These are phyloP conservation scores for Microctonus hyperodae DNA, from an alignment of 2,888 invertebrate genomes.

Conservation along the genomic window DNA sequence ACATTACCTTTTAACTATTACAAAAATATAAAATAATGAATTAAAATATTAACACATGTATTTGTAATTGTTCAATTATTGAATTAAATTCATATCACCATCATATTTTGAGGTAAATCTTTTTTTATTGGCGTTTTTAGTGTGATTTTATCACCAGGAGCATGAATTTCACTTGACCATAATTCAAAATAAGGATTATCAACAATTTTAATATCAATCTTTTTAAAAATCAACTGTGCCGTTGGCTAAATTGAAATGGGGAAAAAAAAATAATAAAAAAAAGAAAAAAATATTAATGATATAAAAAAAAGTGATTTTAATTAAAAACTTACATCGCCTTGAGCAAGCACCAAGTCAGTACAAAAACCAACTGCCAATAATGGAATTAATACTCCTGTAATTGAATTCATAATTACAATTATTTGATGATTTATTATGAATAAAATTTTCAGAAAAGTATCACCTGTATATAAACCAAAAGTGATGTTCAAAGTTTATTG, in stretches of 20 bases:
- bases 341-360: background rate
- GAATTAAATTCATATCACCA: no score
- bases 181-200: background rate
- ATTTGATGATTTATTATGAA: background rate
- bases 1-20: constrained; percentile 24
- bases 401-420: background rate
- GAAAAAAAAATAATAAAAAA: no score
- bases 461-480: background rate
- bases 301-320: background rate
- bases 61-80: no score
- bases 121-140: constrained; percentile 14
- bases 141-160: constrained; percentile 13
- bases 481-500: background rate
- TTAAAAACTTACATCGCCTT: background rate
- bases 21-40: background rate
- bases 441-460: background rate
- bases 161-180: constrained; percentile 9
- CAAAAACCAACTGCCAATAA: background rate
- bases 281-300: background rate
- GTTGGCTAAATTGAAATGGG: background rate
- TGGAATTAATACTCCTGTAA: background rate
- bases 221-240: background rate
- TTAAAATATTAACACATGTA: no score
- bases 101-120: constrained; percentile 16
- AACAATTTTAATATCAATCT: background rate